Conservation (phyloP, 2,888 invertebrate genomes). For the Agapostemon virescens region DNA sequence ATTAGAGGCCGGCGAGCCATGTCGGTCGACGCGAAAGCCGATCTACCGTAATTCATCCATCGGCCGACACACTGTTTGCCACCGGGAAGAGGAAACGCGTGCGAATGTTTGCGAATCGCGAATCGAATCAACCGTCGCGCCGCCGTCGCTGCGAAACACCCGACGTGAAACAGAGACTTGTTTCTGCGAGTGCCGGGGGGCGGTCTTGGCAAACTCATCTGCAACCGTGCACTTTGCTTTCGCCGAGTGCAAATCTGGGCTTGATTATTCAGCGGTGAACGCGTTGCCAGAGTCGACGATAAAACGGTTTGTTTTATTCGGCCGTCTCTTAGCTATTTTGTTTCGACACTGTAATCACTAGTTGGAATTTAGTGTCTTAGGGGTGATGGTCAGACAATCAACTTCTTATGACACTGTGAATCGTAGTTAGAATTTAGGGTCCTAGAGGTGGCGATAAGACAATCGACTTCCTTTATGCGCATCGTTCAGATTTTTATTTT, state of each 20-base stretch:
- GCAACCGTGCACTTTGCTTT: background rate
- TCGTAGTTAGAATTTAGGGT: no score
- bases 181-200: background rate
- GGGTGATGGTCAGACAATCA: no score
- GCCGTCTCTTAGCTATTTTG: no score
- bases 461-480: no score
- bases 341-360: no score
- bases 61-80: conserved; percentile 3
- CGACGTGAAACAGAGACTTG: background rate
- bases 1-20: conserved; percentile 26
- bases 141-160: background rate
- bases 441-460: no score
- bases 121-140: background rate
- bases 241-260: background rate
- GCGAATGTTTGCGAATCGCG: background rate
- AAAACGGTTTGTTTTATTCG: no score
- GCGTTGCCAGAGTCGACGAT: no score
- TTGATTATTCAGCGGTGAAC: no score
- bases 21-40: background rate
- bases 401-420: no score
- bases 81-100: conserved; percentile 1
- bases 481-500: no score
- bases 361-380: no score
- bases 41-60: conserved; percentile 5
- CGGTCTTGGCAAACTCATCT: background rate